Evolutionary conservation across 2,113 vertebrate species (phyloP).

Genomic region (Orycteropus afer): DNA sequence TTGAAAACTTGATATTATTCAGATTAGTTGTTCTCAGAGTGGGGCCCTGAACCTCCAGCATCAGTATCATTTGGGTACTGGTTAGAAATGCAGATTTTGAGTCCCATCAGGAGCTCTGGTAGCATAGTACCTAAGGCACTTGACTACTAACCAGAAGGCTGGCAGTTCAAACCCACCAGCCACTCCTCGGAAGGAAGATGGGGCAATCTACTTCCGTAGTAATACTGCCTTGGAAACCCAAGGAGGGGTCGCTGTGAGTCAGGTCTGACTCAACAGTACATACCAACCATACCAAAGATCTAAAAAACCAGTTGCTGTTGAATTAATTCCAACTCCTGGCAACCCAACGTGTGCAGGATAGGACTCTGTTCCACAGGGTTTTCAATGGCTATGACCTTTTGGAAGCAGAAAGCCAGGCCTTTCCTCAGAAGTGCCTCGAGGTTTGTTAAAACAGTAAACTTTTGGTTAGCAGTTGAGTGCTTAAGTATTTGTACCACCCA

Average conservation of each 20-base stretch:
- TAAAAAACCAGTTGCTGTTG: neutral
- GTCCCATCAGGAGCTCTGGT: too few relatives aligned
- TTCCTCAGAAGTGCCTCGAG: neutral
- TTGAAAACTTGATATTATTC: neutral
- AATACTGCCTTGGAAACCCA: too few relatives aligned
- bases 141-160: too few relatives aligned
- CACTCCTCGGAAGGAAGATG: too few relatives aligned
- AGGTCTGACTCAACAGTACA: too few relatives aligned
- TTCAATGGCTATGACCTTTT: neutral
- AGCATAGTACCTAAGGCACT: too few relatives aligned
- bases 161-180: too few relatives aligned
- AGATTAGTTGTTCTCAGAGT: neutral
- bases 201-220: too few relatives aligned
- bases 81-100: neutral
- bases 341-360: neutral
- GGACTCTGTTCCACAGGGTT: neutral
- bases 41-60: neutral
- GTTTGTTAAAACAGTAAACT: neutral
- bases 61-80: neutral
- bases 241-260: too few relatives aligned
- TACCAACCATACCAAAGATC: too few relatives aligned
- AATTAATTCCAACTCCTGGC: neutral
- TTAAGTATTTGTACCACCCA: neutral
- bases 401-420: too few relatives aligned
- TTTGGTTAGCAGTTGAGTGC: neutral